These are phyloP conservation scores for Elysia crispata DNA, from an alignment of 2,888 invertebrate genomes.

Conservation along the genomic window DNA sequence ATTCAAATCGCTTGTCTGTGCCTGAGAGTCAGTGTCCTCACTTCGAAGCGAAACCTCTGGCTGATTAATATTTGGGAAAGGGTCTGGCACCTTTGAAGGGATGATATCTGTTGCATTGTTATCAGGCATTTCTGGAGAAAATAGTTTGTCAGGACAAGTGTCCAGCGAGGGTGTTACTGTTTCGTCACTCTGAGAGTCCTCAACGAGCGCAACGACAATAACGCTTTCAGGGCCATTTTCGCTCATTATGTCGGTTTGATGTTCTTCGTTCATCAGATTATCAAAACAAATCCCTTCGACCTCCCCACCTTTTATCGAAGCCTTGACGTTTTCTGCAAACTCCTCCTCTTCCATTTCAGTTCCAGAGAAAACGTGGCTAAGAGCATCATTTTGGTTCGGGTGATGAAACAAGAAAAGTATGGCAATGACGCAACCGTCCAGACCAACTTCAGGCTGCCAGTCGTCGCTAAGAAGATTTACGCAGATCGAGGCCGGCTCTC, in stretches of 20 bases:
- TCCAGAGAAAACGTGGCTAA: conserved; percentile 58
- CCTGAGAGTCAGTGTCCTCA: too few relatives aligned
- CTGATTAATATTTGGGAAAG: too few relatives aligned
- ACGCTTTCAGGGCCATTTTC: background rate
- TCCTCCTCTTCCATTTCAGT: conserved; percentile 44
- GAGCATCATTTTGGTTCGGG: conserved; percentile 67
- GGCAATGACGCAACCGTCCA: conserved; percentile 68
- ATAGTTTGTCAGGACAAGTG: too few relatives aligned
- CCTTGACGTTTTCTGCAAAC: conserved; percentile 59
- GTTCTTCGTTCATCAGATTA: conserved; percentile 25
- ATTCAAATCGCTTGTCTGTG: too few relatives aligned
- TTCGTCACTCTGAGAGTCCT: too few relatives aligned
- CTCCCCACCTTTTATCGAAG: conserved; percentile 59
- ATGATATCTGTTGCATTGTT: too few relatives aligned
- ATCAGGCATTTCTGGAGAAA: too few relatives aligned
- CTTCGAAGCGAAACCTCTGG: too few relatives aligned
- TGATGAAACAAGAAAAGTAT: conserved; percentile 68
- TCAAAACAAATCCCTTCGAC: conserved; percentile 56
- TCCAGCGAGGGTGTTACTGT: too few relatives aligned
- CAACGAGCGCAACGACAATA: too few relatives aligned
- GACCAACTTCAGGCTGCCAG: conserved; percentile 59
- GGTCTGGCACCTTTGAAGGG: too few relatives aligned
- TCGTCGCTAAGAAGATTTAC: conserved; percentile 63
- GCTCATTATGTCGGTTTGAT: background rate
- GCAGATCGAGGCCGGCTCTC: conserved; percentile 58